A percentile compares a stretch with the other conserved stretches of the same genome.
Evolutionary conservation across 2,113 vertebrate species (phyloP).

Genomic region (Dicaeum eximium): DNA sequence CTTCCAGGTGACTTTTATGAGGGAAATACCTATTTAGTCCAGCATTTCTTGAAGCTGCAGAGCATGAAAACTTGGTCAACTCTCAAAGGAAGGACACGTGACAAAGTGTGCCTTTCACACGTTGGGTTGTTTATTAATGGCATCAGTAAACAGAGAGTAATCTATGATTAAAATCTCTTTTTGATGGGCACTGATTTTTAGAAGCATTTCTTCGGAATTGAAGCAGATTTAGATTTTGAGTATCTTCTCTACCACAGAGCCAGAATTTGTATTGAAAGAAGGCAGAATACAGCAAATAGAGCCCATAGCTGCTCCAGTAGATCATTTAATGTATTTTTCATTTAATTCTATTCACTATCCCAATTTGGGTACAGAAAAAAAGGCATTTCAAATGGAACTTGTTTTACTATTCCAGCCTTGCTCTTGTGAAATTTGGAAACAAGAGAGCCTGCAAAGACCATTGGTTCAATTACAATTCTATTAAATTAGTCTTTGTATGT

Average conservation of each 20-base stretch:
- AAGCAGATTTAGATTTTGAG: background rate
- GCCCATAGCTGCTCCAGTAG: background rate
- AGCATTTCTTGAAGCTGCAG: background rate
- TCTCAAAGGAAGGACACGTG: background rate
- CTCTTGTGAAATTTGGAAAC: background rate
- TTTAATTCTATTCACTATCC: background rate
- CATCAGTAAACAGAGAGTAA: background rate
- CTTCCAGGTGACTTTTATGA: background rate
- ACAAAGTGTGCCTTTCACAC: background rate
- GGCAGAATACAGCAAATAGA: background rate
- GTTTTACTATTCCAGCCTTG: background rate
- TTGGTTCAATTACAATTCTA: background rate
- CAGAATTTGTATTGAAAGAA: background rate
- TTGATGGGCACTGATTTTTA: background rate
- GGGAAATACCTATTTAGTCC: background rate
- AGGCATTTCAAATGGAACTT: background rate
- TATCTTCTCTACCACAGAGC: background rate
- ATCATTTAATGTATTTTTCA: background rate
- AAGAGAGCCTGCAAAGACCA: background rate
- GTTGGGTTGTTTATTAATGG: background rate
- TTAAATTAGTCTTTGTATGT: background rate
- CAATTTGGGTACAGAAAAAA: background rate
- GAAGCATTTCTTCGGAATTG: background rate
- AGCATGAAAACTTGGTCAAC: background rate
- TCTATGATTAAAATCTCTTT: background rate